Evolutionary conservation across 1,140 invertebrate genomes (phyloP).

Genomic region (Pemphigus obesinymphae): DNA sequence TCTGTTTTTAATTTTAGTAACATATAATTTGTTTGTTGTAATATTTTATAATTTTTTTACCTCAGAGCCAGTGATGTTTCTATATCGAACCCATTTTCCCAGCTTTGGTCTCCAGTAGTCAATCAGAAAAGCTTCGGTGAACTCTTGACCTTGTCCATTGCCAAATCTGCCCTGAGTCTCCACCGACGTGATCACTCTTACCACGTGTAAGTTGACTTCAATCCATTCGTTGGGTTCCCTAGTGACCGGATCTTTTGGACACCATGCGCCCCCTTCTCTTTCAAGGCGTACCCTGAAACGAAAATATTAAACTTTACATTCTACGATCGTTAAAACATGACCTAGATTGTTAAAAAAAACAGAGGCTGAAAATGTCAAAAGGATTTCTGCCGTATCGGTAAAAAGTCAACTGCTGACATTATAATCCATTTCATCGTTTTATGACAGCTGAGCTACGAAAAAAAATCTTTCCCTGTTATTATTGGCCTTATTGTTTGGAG

Average conservation of each 20-base stretch:
- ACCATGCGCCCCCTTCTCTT: slow-evolving; percentile 78
- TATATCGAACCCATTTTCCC: slow-evolving; percentile 68
- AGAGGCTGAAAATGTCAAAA: slow-evolving; percentile 37
- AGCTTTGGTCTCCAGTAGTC: slow-evolving; percentile 72
- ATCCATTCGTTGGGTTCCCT: slow-evolving; percentile 72
- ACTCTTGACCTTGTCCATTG: slow-evolving; percentile 77
- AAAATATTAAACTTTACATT: slow-evolving; percentile 43
- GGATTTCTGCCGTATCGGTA: slow-evolving; percentile 38
- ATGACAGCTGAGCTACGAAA: slow-evolving; percentile 20
- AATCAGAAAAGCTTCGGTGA: slow-evolving; percentile 68
- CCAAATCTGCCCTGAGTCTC: slow-evolving; percentile 82
- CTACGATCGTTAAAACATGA: slow-evolving; percentile 16
- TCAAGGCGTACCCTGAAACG: slow-evolving; percentile 70
- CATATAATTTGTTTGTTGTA: not conserved
- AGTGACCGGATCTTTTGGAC: slow-evolving; percentile 69
- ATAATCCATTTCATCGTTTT: slow-evolving; percentile 37
- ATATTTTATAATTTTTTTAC: slow-evolving; percentile 51
- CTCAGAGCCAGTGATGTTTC: slow-evolving; percentile 64
- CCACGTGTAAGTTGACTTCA: slow-evolving; percentile 66
- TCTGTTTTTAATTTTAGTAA: too few relatives aligned
- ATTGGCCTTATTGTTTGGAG: slow-evolving; percentile 36
- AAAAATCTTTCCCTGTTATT: slow-evolving; percentile 16
- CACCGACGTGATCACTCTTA: slow-evolving; percentile 72
- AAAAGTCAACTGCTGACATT: slow-evolving; percentile 41
- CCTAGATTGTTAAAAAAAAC: slow-evolving; percentile 33